Percentiles rank a stretch among this genome's conserved stretches.
Evolutionary conservation across 1,140 invertebrate species (phyloP).

Genomic region (Calycopis cecrops): DNA sequence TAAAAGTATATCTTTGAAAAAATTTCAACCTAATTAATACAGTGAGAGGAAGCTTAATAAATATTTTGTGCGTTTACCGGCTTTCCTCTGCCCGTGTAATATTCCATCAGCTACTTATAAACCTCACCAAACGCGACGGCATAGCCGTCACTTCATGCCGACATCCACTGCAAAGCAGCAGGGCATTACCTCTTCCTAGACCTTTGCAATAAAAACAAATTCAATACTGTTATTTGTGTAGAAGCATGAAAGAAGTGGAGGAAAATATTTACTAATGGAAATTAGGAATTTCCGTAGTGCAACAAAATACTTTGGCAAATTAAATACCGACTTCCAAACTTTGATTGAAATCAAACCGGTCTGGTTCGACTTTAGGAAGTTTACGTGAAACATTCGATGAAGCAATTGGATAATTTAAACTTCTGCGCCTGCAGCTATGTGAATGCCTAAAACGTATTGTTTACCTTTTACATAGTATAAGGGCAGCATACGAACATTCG

Average conservation of each 20-base stretch:
- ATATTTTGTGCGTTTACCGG: neutral
- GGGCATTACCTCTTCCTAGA: neutral
- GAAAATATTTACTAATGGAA: neutral
- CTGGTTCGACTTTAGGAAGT: neutral
- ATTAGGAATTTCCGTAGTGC: neutral
- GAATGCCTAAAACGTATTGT: no score
- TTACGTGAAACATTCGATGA: neutral
- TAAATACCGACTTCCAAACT: neutral
- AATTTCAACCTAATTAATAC: no score
- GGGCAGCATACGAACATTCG: no score
- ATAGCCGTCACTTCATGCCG: no score
- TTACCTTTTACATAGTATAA: no score
- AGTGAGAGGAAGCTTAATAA: constrained; percentile 4
- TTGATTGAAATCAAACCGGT: neutral
- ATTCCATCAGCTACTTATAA: neutral
- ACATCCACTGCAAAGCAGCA: no score
- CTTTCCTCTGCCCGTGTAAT: neutral
- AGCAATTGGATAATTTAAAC: no score
- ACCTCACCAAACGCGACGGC: no score
- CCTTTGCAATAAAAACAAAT: neutral
- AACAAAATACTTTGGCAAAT: neutral
- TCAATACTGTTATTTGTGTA: neutral
- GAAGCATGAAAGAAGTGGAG: no score
- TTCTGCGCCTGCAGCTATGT: no score
- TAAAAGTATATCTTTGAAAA: no score